Conservation (phyloP, 2,888 invertebrate species). For the Epirrhoe tristata region DNA sequence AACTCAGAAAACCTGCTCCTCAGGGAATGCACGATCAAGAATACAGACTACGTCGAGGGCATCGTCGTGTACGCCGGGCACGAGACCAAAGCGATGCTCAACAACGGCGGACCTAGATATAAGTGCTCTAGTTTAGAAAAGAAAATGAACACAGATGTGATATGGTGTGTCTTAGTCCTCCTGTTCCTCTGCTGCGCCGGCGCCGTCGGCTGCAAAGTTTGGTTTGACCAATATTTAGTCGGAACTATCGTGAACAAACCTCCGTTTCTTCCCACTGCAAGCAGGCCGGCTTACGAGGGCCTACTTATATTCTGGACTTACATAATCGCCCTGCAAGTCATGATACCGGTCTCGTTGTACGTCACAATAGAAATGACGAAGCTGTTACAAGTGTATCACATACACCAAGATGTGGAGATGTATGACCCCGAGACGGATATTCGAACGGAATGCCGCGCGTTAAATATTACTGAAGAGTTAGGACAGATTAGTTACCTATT, state of each 20-base stretch:
- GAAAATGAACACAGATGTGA: conserved; percentile 97
- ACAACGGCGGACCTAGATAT: conserved; percentile 97
- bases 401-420: conserved; percentile 95
- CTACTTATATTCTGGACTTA: conserved; percentile 97
- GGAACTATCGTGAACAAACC: conserved; percentile 75
- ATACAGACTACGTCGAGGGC: conserved; percentile 98
- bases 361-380: conserved; percentile 99
- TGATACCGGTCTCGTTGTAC: conserved; percentile 98
- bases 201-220: conserved; percentile 95
- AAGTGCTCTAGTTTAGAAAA: conserved; percentile 96
- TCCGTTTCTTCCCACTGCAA: conserved; percentile 88
- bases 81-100: conserved; percentile 99
- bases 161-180: conserved; percentile 97
- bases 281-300: conserved; percentile 89
- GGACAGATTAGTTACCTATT: conserved; percentile 97
- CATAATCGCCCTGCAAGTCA: conserved; percentile 97
- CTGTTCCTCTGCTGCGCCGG: conserved; percentile 95
- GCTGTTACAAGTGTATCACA: conserved; percentile 97
- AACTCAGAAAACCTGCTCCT: conserved; percentile 96
- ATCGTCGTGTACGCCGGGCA: conserved; percentile 98
- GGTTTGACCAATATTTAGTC: conserved; percentile 87
- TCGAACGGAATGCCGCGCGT: conserved; percentile 92
- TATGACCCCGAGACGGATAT: conserved; percentile 94
- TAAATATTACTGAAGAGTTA: conserved; percentile 98
- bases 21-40: conserved; percentile 97